Evolutionary conservation across 2,797 vertebrate genomes (phyloP).

Genomic region (Cebuella pygmaea): DNA sequence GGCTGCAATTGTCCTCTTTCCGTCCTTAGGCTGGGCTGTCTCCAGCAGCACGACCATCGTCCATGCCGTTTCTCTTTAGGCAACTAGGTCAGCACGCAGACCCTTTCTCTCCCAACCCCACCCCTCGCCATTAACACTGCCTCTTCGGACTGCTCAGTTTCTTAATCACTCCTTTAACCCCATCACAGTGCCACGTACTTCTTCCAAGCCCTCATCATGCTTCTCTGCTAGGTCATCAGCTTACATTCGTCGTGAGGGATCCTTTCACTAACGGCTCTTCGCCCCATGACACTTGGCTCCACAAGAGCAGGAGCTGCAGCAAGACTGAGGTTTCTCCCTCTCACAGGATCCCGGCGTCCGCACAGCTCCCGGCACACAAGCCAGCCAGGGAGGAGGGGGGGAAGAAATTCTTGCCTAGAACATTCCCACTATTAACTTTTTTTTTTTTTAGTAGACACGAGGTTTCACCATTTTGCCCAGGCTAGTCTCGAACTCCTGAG

Average conservation of each 20-base stretch:
- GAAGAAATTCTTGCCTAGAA: background rate
- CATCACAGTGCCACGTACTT: rapidly evolving
- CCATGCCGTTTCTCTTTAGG: background rate
- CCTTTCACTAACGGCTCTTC: background rate
- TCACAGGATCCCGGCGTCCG: background rate
- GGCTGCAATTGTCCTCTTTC: background rate
- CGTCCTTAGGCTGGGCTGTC: background rate
- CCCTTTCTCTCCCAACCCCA: background rate
- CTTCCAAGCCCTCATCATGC: background rate
- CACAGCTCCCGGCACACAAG: background rate
- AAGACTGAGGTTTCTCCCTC: background rate
- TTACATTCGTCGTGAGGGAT: background rate
- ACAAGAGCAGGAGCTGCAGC: background rate
- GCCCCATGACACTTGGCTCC: background rate
- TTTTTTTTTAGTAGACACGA: no score
- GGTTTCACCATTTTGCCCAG: no score
- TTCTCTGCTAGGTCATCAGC: background rate
- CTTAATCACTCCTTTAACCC: background rate
- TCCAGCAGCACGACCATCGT: background rate
- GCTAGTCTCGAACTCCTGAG: background rate
- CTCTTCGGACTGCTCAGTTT: background rate
- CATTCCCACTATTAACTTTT: background rate
- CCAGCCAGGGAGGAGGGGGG: background rate
- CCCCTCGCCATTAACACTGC: background rate
- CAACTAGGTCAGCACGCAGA: no score